A percentile compares a stretch with the other conserved stretches of the same genome.
These are phyloP conservation scores for Tokudaia tokunoshimensis DNA, from an alignment of 2,797 vertebrate genomes.

Conservation along the genomic window DNA sequence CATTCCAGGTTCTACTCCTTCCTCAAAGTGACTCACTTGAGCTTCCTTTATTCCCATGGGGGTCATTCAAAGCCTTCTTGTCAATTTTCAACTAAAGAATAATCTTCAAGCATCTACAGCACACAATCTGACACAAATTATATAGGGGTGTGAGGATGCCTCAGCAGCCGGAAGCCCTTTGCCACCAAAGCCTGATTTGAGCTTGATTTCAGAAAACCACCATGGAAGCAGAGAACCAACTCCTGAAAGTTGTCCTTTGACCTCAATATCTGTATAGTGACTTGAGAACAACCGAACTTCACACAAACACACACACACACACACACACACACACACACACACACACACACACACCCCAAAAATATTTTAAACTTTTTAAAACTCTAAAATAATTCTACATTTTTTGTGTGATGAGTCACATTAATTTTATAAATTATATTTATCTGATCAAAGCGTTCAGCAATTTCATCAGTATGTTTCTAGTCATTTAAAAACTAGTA, in stretches of 20 bases:
- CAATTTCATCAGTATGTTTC: background rate
- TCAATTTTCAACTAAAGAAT: slow-evolving; percentile 23
- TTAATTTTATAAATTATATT: slow-evolving; percentile 48
- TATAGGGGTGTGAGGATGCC: background rate
- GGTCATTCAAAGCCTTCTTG: background rate
- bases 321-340: background rate
- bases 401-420: slow-evolving; percentile 48
- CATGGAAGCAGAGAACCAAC: background rate
- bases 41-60: background rate
- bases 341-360: background rate
- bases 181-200: background rate
- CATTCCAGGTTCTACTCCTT: background rate
- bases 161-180: background rate
- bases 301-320: background rate
- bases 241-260: background rate
- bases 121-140: slow-evolving; percentile 5
- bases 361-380: background rate
- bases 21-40: background rate
- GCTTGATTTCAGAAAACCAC: background rate
- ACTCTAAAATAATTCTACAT: slow-evolving; percentile 54
- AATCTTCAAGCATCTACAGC: background rate
- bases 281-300: background rate
- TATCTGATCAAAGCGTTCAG: slow-evolving; percentile 5
- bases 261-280: background rate
- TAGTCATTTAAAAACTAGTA: slow-evolving; percentile 60